A percentile compares a stretch with the other conserved stretches of the same genome.
These are phyloP conservation scores for Corvus hawaiiensis DNA, from an alignment of 2,113 vertebrate genomes.

Conservation along the genomic window DNA sequence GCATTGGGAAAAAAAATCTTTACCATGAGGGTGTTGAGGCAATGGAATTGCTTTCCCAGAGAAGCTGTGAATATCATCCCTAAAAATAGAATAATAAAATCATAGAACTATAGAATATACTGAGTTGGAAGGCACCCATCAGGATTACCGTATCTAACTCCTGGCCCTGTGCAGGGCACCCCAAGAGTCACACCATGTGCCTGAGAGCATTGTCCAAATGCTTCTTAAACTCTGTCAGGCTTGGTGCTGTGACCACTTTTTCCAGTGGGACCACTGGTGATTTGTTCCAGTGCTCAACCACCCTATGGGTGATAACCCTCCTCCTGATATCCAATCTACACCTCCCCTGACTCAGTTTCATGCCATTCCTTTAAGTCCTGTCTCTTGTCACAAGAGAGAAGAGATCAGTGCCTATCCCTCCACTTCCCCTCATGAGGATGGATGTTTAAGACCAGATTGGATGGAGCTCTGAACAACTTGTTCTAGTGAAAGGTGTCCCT, in stretches of 20 bases:
- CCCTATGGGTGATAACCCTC: background rate
- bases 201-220: background rate
- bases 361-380: background rate
- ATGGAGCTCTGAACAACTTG: background rate
- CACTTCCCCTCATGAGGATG: accelerated
- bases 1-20: background rate
- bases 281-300: background rate
- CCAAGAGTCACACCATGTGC: background rate
- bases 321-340: background rate
- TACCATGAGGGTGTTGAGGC: background rate
- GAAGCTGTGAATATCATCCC: background rate
- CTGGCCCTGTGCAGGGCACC: background rate
- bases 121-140: background rate
- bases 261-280: no score
- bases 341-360: background rate
- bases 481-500: background rate
- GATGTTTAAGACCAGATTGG: background rate
- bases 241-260: background rate
- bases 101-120: background rate
- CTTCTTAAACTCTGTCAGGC: background rate
- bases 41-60: background rate
- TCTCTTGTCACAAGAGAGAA: background rate
- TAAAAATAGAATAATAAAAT: background rate
- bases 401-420: background rate
- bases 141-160: background rate